Evolutionary conservation across 1,140 invertebrate species (phyloP).

Genomic region (Microplitis mediator): DNA sequence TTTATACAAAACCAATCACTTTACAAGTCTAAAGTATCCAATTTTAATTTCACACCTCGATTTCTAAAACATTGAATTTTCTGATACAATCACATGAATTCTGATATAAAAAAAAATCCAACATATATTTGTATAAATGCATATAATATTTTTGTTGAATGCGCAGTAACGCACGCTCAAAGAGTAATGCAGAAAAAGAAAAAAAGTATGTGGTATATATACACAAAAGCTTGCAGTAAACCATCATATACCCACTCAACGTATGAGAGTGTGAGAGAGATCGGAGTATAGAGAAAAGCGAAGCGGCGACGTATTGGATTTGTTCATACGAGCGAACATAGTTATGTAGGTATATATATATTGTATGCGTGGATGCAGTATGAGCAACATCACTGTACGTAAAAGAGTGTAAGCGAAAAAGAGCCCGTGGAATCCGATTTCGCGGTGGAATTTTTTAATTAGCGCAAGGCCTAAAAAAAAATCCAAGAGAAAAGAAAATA

Average conservation of each 20-base stretch:
- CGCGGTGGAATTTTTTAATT: constrained; percentile 55
- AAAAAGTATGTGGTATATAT: background rate
- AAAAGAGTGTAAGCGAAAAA: constrained; percentile 11
- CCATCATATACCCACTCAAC: background rate
- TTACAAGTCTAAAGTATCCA: no score
- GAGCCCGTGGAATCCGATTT: constrained; percentile 44
- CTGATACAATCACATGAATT: background rate
- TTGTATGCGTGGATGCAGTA: background rate
- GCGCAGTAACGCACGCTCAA: constrained; percentile 2
- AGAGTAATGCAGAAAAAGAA: constrained; percentile 12
- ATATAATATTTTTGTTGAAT: background rate
- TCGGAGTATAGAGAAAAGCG: constrained; percentile 6
- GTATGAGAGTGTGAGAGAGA: background rate
- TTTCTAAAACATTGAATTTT: no score
- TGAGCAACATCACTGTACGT: background rate
- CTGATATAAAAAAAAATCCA: background rate
- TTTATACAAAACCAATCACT: no score
- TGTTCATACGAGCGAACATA: constrained; percentile 35
- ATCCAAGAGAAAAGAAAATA: constrained; percentile 19
- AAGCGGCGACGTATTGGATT: constrained; percentile 41
- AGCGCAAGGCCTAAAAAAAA: constrained; percentile 34
- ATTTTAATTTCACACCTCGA: no score
- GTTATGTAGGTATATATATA: constrained; percentile 9
- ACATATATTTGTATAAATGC: no score
- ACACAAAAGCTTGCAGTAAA: background rate